Conservation (phyloP, 2,113 vertebrate genomes). For the Chamaetylas fuelleborni region DNA sequence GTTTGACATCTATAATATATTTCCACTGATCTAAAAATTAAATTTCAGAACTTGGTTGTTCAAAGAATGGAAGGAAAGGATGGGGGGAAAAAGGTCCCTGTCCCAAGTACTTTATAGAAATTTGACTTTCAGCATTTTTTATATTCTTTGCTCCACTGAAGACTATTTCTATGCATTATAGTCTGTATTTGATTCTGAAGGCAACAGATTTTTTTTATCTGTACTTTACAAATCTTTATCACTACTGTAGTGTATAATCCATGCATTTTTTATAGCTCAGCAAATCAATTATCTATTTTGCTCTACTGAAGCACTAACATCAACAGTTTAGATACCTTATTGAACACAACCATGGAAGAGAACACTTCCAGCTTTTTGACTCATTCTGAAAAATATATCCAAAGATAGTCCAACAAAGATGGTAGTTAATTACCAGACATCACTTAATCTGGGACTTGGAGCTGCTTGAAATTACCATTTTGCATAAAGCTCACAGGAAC, state of each 20-base stretch:
- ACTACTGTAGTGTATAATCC: neutral
- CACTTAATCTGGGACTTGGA: neutral
- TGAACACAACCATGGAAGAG: accelerated
- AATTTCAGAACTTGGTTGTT: neutral
- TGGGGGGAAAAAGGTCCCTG: neutral
- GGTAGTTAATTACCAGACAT: neutral
- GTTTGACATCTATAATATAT: neutral
- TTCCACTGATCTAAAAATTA: constrained; percentile 25
- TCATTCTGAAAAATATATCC: neutral
- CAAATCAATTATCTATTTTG: neutral
- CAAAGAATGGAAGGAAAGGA: neutral
- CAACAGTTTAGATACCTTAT: neutral
- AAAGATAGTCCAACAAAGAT: neutral
- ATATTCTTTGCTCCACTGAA: neutral
- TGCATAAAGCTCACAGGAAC: neutral
- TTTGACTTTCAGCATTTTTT: neutral
- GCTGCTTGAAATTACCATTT: neutral
- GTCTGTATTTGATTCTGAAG: neutral
- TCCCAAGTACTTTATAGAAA: neutral
- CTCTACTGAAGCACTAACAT: neutral
- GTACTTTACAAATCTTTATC: neutral
- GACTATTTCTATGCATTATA: neutral
- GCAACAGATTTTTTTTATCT: neutral
- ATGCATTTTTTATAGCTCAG: neutral
- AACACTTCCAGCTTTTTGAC: neutral